Percentiles rank a stretch among this genome's conserved stretches.
Conservation (phyloP, 2,797 vertebrate species). For the Oophaga sylvatica region DNA sequence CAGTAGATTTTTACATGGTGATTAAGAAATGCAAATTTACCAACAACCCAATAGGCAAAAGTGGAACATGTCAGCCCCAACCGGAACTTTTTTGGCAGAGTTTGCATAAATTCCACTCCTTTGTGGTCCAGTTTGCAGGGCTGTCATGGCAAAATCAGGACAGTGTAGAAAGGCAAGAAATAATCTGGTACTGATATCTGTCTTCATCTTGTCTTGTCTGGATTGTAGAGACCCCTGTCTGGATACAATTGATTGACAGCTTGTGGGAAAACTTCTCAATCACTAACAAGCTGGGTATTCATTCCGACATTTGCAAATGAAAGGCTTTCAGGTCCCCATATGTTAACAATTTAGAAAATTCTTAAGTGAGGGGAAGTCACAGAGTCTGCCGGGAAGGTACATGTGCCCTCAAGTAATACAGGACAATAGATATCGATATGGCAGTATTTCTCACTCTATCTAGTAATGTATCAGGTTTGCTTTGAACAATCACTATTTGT, state of each 20-base stretch:
- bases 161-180: neutral
- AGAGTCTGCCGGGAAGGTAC: neutral
- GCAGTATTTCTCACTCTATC: too few relatives aligned
- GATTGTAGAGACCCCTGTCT: neutral
- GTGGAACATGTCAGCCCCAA: too few relatives aligned
- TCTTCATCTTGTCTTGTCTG: neutral
- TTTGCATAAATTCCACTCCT: too few relatives aligned
- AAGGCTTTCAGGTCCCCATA: neutral
- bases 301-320: neutral
- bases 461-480: neutral
- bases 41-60: too few relatives aligned
- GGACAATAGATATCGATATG: neutral
- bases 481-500: neutral
- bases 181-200: neutral
- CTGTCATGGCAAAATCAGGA: too few relatives aligned
- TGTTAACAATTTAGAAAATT: constrained; percentile 20
- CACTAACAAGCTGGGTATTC: neutral
- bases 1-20: too few relatives aligned
- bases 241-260: constrained; percentile 1
- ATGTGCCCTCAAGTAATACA: neutral
- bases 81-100: too few relatives aligned
- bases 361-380: neutral
- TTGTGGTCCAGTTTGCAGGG: too few relatives aligned
- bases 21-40: too few relatives aligned
- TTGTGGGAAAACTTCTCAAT: neutral